Conservation (phyloP, 2,113 vertebrate genomes). For the Sardina pilchardus region DNA sequence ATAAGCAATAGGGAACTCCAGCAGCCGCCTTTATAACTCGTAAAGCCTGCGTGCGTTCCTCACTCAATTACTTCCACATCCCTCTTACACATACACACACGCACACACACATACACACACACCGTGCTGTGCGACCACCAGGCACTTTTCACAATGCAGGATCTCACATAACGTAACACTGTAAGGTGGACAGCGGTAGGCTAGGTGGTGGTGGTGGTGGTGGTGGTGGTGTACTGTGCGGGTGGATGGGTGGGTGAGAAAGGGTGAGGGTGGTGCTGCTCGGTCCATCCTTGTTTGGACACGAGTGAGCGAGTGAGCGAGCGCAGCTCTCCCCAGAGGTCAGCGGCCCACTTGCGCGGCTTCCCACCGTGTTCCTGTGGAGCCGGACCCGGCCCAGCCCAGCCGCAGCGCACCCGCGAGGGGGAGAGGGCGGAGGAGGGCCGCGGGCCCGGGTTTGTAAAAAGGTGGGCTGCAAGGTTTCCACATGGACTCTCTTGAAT, state of each 20-base stretch:
- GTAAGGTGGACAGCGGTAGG: background rate
- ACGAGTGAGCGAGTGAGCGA: background rate
- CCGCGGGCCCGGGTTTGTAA: constrained; percentile 40
- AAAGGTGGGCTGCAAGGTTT: constrained; percentile 63
- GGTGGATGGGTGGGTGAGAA: too few species aligned
- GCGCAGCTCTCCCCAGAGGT: background rate
- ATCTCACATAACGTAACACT: too few species aligned
- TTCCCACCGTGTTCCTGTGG: constrained; percentile 6
- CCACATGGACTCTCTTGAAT: constrained; percentile 75
- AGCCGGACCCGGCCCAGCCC: background rate
- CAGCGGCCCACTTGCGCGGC: background rate
- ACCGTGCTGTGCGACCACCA: background rate
- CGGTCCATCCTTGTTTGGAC: background rate
- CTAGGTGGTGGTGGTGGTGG: too few species aligned
- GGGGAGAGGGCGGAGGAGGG: constrained; percentile 49
- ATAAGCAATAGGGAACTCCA: background rate
- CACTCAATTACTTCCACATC: constrained; percentile 4
- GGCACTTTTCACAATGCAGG: too few species aligned
- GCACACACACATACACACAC: background rate
- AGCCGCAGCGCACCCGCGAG: background rate
- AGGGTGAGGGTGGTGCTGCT: background rate
- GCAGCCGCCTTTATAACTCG: background rate
- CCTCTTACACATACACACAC: background rate
- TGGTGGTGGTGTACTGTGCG: background rate
- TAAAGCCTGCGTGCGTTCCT: constrained; percentile 5